These are phyloP conservation scores for Cryptocheilus praepositus DNA, from an alignment of 2,888 invertebrate genomes.

Conservation along the genomic window DNA sequence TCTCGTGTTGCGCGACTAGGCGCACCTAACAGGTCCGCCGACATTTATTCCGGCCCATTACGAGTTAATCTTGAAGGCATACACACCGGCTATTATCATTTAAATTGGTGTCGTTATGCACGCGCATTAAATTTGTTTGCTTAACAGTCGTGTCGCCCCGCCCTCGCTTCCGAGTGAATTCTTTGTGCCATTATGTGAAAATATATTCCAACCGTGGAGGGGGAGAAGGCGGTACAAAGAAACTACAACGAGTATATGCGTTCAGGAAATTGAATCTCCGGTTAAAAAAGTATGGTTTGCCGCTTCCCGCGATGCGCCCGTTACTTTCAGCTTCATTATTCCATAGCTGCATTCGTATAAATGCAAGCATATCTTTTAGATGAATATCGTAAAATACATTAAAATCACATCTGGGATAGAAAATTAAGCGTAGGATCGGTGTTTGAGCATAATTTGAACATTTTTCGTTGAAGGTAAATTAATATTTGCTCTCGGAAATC, in stretches of 20 bases:
- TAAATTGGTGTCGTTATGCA: conserved; percentile 63
- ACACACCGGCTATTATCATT: conserved; percentile 61
- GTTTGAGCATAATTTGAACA: too few species aligned
- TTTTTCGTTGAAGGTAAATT: too few species aligned
- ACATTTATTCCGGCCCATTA: conserved; percentile 62
- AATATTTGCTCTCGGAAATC: too few species aligned
- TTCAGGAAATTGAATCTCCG: not conserved
- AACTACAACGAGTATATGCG: too few species aligned
- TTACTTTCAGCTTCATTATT: too few species aligned
- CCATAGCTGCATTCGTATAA: too few species aligned
- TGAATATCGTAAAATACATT: too few species aligned
- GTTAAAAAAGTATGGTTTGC: not conserved
- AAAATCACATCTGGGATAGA: too few species aligned
- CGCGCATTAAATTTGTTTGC: conserved; percentile 61
- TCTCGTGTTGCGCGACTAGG: conserved; percentile 48
- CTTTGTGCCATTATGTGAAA: conserved; percentile 20
- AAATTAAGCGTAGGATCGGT: too few species aligned
- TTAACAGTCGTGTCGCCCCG: conserved; percentile 28
- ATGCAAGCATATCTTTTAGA: too few species aligned
- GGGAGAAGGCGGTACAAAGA: not conserved
- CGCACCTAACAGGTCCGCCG: conserved; percentile 55
- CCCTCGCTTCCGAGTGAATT: conserved; percentile 32
- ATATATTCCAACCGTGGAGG: not conserved
- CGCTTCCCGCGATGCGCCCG: too few species aligned
- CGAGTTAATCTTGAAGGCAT: conserved; percentile 59